Evolutionary conservation across 2,888 invertebrate genomes (phyloP), one percentile per base, ranked within the genome.

Genomic region (Margaritifera margaritifera): DNA sequence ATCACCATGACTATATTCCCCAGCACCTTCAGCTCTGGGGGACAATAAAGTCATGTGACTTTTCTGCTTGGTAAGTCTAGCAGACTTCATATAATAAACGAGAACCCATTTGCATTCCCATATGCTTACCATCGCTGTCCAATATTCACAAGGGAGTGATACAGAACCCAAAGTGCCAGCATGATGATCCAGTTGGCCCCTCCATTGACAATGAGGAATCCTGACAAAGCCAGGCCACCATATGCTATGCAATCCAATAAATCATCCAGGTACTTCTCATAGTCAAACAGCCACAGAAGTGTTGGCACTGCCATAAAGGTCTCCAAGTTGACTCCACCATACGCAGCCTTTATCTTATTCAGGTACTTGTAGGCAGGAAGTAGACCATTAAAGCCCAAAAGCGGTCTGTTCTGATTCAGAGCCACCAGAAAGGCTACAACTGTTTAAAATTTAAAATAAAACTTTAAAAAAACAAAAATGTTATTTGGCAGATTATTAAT

Each of bases 71-170:
- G 6, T 31, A 31, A 1, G 6, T 31, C 31, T 31, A 31, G 31
- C 31, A 31, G 31, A 42, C 2, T 15, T 1, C 11, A 15, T 42
- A 42, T 42, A 15, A 2, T 0, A 11, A 42, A 42, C 15, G 42
- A 42, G 15, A 42, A 42, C 31, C 31, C 8, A 31, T 31, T 31
- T 50, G 8, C 18, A 42, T 8, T 42, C 15, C 3, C 42, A 42
- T 11, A 42, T n/a, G 68, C 84, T 78, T 72, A 87, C 88, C 88
- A 88, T 71, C 81, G 77, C 66, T 88, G 87, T 27, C 88, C 88
- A 61, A 89, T 84, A 74, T 88, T 89, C n/a, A 88, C 89, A n/a
- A 90, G 75, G 27, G 90, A 89, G 69, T 90, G 90, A 74, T 90
- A 90, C 2, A 90, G 80, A 19, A 85, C 65, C 90, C 90, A 90